Percentiles rank a stretch among this genome's conserved stretches.
These are phyloP conservation scores for Haliaeetus leucogaster DNA, from an alignment of 2,113 vertebrate species.

Conservation along the genomic window DNA sequence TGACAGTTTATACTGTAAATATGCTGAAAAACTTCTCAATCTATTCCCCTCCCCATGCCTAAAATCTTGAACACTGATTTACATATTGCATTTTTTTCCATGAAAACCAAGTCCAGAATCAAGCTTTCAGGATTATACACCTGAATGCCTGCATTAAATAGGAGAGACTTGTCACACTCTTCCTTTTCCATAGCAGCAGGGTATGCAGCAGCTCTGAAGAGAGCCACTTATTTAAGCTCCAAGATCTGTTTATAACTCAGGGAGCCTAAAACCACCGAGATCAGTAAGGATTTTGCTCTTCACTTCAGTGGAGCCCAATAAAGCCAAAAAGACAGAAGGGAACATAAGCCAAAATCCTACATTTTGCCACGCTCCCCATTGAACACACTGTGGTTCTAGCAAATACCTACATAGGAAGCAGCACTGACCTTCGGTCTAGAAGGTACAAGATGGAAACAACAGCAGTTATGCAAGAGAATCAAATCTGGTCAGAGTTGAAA, in stretches of 20 bases:
- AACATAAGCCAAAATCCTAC: not conserved
- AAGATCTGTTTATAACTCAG: not conserved
- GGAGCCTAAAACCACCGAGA: not conserved
- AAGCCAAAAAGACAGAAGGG: not conserved
- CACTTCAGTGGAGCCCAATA: not conserved
- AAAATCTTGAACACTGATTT: not conserved
- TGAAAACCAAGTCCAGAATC: not conserved
- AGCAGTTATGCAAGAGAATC: constrained; percentile 6
- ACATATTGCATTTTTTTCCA: not conserved
- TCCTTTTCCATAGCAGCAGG: not conserved
- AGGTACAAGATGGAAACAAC: not conserved
- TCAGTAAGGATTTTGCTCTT: not conserved
- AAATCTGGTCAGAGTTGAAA: constrained; percentile 30
- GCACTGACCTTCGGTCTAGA: not conserved
- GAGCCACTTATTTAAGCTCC: not conserved
- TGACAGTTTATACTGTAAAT: not conserved
- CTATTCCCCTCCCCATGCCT: not conserved
- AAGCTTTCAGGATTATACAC: not conserved
- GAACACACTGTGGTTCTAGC: not conserved
- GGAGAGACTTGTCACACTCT: not conserved
- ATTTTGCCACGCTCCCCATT: not conserved
- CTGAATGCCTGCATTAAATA: not conserved
- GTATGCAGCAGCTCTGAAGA: not conserved
- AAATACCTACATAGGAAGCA: not conserved
- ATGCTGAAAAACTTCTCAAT: not conserved